A percentile compares a stretch with the other conserved stretches of the same genome.
Evolutionary conservation across 2,797 vertebrate genomes (phyloP).

Genomic region (Furcifer pardalis): DNA sequence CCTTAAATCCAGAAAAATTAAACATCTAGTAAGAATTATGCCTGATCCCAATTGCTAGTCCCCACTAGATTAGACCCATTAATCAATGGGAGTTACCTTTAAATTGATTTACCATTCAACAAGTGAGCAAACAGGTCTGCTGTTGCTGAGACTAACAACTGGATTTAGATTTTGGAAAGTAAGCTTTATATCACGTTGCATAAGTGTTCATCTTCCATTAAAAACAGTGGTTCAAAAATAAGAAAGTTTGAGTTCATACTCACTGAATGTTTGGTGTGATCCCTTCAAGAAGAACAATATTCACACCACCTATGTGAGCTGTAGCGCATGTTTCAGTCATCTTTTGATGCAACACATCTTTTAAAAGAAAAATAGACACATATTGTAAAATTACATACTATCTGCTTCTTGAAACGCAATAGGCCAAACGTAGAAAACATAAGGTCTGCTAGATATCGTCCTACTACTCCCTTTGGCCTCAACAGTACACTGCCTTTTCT

Average conservation of each 20-base stretch:
- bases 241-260: constrained; percentile 65
- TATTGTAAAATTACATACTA: not conserved
- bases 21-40: not conserved
- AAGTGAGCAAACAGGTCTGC: too few relatives aligned
- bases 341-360: constrained; percentile 98
- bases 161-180: not conserved
- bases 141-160: too few relatives aligned
- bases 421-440: not conserved
- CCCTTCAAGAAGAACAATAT: constrained; percentile 96
- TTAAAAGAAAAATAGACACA: constrained; percentile 36
- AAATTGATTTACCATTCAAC: too few relatives aligned
- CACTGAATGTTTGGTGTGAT: constrained; percentile 98
- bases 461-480: not conserved
- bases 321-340: constrained; percentile 99
- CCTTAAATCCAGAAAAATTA: not conserved
- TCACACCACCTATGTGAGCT: constrained; percentile 96
- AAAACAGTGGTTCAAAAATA: not conserved
- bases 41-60: too few relatives aligned
- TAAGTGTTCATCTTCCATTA: not conserved
- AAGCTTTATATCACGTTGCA: not conserved
- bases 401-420: not conserved
- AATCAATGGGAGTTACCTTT: too few relatives aligned
- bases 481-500: not conserved
- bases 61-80: too few relatives aligned
- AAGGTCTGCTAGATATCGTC: not conserved